Evolutionary conservation across 1,140 invertebrate genomes (phyloP), one percentile per base, ranked within the genome.

Genomic region (Drosophila busckii): DNA sequence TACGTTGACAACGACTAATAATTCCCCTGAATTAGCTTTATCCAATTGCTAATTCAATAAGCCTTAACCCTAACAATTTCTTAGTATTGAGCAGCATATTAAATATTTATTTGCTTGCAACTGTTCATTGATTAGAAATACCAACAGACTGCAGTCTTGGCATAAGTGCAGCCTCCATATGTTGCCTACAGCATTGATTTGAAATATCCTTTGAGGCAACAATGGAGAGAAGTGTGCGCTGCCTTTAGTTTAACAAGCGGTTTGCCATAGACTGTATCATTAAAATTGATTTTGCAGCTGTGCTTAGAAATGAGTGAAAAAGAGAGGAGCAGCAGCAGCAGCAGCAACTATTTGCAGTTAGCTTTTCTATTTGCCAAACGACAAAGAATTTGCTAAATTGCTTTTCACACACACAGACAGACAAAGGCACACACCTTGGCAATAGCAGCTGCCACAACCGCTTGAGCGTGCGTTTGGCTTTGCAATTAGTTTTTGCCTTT

Each of bases 241-340:
- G 63, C 32, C 42, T 60, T 38, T 54, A 22, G 49, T 35, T 48
- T 41, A 40, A 56, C 52, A 29, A 62, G 49, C 25, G 55, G 29
- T 44, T 54, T 38, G 44, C 55, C 37, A 59, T 59, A 37, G 34
- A 49, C 46, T 61, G 64, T 75, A 65, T 75, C 75, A 82, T 82
- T 82, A 82, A 82, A 82, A 82, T 82, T 82, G 75, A 82, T 82
- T 82, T 69, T 73, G 75, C 58, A 53, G 49, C 20, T 38, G 53
- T 10, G 7, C 25, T 17, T 22, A 5, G 1, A 19, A 25, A 32
- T 4, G 10, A n/a, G 28, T 12, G 26, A 32, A 16, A n/a, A 10
- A 13, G n/a, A 31, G 26, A 32, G 31, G 15, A 28, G 25, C 35
- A 35, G 23, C 28, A 25, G 41, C 3, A 22, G n/a, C 9, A 3